Evolutionary conservation across 2,113 vertebrate genomes (phyloP), one percentile per base, ranked within the genome.

Genomic region (Puntigrus tetrazona): DNA sequence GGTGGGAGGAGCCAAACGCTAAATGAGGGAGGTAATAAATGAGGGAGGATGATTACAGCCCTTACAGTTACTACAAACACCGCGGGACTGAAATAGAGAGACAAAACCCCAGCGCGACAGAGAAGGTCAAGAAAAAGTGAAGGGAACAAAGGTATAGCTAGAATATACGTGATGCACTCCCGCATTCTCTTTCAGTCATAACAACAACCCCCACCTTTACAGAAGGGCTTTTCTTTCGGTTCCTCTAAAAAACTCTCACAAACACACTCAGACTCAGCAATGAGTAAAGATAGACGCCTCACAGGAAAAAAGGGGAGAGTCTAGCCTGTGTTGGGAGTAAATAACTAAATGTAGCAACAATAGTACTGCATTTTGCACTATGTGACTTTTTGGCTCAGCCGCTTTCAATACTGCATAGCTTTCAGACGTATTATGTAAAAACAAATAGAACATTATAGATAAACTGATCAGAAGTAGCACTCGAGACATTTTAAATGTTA

Each of bases 31-130:
- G n/a, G 78, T 80, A 65, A 80, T 80, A 80, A 65, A 80, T 61
- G 22, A 61, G 41, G 16, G 27, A 29, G 57, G 41, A 9, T 47
- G 59, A 65, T 61, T 61, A 67, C 41, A 65, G 25, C 78, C 25
- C 20, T 81, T 65, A 79, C 38, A 29, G 43, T 75, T 77, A 47
- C 25, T 47, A 47, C 75, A 77, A 47, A 77, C 14, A 77, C 74
- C 36, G 34, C 50, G 25, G 14, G 45, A 38, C 31, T 77, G 27
- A 52, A 78, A 74, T 29, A 75, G 69, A 79, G 63, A 78, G 27
- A n/a, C 65, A 38, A 38, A 69, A 38, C 25, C 55, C 13, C 8
- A 29, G 50, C 14, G 69, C n/a, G 63, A 61, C 9, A n/a, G 43
- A 67, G 45, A 47, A 41, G 29, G 81, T 31, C 43, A 65, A 25